Conservation (phyloP, 92 coral and sea anemone genomes). For the Umimayanthus kanabou region DNA sequence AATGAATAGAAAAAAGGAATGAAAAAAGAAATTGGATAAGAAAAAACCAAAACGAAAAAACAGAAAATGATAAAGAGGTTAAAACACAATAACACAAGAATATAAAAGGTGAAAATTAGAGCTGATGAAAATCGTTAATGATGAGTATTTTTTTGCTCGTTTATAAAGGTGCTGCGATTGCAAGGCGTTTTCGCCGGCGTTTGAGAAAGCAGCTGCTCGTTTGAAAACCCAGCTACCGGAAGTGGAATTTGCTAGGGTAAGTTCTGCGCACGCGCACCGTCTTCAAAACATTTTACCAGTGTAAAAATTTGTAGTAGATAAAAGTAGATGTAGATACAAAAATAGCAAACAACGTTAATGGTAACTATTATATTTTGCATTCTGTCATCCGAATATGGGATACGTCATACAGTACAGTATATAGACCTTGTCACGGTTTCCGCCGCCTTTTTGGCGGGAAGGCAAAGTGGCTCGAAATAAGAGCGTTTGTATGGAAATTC, state of each 20-base stretch:
- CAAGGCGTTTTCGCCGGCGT: constrained; percentile 40
- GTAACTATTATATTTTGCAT: too few relatives aligned
- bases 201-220: constrained; percentile 38
- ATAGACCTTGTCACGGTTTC: too few relatives aligned
- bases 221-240: constrained; percentile 12
- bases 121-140: background rate
- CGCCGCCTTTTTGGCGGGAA: too few relatives aligned
- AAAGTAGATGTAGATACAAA: background rate
- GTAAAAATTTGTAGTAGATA: background rate
- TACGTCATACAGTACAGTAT: too few relatives aligned
- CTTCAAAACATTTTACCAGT: background rate
- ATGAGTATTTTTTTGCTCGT: background rate
- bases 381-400: background rate
- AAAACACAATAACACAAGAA: background rate
- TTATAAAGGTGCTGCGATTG: constrained; percentile 37
- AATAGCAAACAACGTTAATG: background rate
- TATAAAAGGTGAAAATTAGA: background rate
- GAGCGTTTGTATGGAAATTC: too few relatives aligned
- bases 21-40: background rate
- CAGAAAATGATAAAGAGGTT: background rate
- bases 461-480: too few relatives aligned
- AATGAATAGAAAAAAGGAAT: background rate
- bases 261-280: background rate
- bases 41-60: background rate
- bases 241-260: constrained; percentile 28